Evolutionary conservation across 2,888 invertebrate species (phyloP).

Genomic region (Lissocephala sabroskyi): DNA sequence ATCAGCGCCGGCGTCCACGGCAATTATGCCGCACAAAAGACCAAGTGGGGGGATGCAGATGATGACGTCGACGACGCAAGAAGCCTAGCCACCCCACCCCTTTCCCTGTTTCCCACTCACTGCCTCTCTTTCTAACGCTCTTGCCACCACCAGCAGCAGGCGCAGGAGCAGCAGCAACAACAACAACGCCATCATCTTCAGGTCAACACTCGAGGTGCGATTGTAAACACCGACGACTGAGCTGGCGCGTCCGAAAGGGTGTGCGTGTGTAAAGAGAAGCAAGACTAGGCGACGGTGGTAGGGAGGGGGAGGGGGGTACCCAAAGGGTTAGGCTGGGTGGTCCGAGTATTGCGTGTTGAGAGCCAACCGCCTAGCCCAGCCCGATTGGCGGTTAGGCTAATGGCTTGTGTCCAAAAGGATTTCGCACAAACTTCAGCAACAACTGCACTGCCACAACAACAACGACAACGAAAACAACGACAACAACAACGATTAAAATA

Average conservation of each 20-base stretch:
- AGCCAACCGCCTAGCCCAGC: not conserved
- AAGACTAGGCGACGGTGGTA: too few relatives aligned
- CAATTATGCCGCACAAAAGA: conserved; percentile 44
- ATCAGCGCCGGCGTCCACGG: conserved; percentile 14
- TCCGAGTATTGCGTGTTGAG: not conserved
- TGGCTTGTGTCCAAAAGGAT: not conserved
- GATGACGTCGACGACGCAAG: too few relatives aligned
- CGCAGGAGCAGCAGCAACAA: conserved; percentile 36
- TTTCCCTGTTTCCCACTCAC: not conserved
- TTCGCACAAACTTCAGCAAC: too few relatives aligned
- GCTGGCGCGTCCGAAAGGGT: too few relatives aligned
- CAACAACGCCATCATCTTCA: conserved; percentile 53
- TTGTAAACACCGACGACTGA: conserved; percentile 46
- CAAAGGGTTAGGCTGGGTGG: too few relatives aligned
- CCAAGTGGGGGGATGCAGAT: not conserved
- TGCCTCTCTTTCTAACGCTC: not conserved
- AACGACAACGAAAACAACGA: too few relatives aligned
- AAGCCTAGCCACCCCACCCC: not conserved
- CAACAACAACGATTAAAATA: too few relatives aligned
- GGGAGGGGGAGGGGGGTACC: not conserved
- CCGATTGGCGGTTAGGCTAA: not conserved
- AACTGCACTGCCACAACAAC: too few relatives aligned
- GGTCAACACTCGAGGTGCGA: conserved; percentile 71
- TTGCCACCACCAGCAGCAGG: conserved; percentile 7
- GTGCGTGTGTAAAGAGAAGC: not conserved